phyloP scores from a whole-genome alignment of 2,797 vertebrate species.

The Dendrocincla fuliginosa region DNA sequence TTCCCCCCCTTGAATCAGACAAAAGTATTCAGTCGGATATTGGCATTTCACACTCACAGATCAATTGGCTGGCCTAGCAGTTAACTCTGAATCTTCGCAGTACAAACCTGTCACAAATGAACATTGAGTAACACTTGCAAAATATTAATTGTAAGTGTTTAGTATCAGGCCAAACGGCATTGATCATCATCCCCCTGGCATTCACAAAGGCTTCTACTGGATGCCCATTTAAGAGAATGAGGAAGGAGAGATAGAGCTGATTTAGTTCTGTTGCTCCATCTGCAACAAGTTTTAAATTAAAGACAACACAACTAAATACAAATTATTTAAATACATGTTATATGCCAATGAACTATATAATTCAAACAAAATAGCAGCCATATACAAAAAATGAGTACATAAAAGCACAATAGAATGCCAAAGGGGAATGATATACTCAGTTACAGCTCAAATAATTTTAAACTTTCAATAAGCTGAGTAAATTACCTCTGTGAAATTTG shows the following conservation, averaged over 20 bases:
- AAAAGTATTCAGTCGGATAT: background rate
- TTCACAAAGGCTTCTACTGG: background rate
- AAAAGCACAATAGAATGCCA: background rate
- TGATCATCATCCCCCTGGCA: background rate
- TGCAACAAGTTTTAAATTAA: background rate
- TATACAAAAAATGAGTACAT: background rate
- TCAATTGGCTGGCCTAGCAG: conserved; percentile 21
- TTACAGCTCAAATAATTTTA: background rate
- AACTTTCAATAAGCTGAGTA: background rate
- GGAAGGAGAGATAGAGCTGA: background rate
- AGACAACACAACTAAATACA: background rate
- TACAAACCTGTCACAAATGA: background rate
- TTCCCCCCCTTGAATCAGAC: background rate
- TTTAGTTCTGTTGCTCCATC: background rate
- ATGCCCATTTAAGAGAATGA: background rate
- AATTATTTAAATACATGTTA: background rate
- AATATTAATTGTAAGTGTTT: conserved; percentile 11
- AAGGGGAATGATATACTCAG: background rate
- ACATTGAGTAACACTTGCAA: background rate
- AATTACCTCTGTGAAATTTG: background rate
- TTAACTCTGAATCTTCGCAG: background rate
- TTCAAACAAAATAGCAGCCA: background rate
- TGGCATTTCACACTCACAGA: background rate
- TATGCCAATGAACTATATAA: background rate
- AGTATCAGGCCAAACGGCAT: background rate